A percentile compares a stretch with the other conserved stretches of the same genome.
phyloP scores from a whole-genome alignment of 2,888 invertebrate species.

The Pecten maximus region DNA sequence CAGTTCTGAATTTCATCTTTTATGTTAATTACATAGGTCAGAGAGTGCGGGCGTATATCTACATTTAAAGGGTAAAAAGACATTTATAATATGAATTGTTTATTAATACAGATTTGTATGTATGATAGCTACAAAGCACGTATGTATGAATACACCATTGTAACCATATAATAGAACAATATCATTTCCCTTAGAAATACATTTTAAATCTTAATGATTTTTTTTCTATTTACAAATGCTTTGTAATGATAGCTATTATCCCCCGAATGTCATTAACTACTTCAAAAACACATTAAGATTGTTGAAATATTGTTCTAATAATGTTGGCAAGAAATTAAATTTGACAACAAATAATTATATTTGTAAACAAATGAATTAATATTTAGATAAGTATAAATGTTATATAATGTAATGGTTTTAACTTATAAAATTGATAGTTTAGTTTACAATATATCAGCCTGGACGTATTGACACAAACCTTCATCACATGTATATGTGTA shows the following conservation, averaged over 20 bases:
- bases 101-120: not conserved
- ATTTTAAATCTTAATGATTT: too few species aligned
- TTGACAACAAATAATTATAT: too few species aligned
- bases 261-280: too few species aligned
- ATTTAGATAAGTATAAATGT: too few species aligned
- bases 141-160: not conserved
- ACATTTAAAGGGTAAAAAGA: not conserved
- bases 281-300: not conserved
- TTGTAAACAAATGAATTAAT: too few species aligned
- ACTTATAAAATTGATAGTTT: too few species aligned
- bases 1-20: not conserved
- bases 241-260: too few species aligned
- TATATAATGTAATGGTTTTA: too few species aligned
- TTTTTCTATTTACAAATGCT: too few species aligned
- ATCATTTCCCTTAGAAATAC: too few species aligned
- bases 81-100: not conserved
- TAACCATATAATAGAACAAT: not conserved
- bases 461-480: not conserved
- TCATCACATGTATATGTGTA: not conserved
- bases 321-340: too few species aligned
- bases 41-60: not conserved
- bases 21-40: not conserved
- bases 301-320: not conserved
- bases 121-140: not conserved
- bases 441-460: not conserved